Evolutionary conservation across 1,140 invertebrate species (phyloP).

Genomic region (Aphelenchoides avenae): DNA sequence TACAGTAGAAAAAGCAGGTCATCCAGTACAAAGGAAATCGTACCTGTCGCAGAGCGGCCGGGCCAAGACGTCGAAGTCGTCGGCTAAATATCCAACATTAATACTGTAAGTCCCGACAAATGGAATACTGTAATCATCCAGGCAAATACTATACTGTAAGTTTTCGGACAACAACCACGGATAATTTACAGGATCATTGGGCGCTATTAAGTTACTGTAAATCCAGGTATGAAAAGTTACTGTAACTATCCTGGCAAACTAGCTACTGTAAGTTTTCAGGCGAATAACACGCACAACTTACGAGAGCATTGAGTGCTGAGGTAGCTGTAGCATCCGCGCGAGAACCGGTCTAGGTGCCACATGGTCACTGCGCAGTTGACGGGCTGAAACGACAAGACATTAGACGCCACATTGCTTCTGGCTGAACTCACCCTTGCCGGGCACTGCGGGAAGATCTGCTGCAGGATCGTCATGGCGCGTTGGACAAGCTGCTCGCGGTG

Average conservation of each 20-base stretch:
- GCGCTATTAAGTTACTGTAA: too few relatives aligned
- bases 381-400: slow-evolving; percentile 17
- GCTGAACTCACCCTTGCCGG: slow-evolving; percentile 29
- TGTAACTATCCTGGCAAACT: slow-evolving; percentile 5
- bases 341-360: slow-evolving; percentile 32
- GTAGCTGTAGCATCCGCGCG: slow-evolving; percentile 33
- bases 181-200: too few relatives aligned
- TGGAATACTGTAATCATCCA: too few relatives aligned
- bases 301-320: slow-evolving; percentile 25
- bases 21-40: too few relatives aligned
- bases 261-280: neutral
- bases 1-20: too few relatives aligned
- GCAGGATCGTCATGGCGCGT: slow-evolving; percentile 24
- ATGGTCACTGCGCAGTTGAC: slow-evolving; percentile 13
- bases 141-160: too few relatives aligned
- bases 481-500: slow-evolving; percentile 19
- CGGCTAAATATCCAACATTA: slow-evolving; percentile 66
- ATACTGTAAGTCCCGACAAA: too few relatives aligned
- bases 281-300: too few relatives aligned
- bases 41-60: slow-evolving; percentile 6
- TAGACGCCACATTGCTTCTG: neutral
- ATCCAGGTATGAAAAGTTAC: too few relatives aligned
- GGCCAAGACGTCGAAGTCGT: slow-evolving; percentile 92
- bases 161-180: too few relatives aligned
- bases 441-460: slow-evolving; percentile 31